phyloP scores from a whole-genome alignment of 2,888 invertebrate species.

The Gortyna flavago region DNA sequence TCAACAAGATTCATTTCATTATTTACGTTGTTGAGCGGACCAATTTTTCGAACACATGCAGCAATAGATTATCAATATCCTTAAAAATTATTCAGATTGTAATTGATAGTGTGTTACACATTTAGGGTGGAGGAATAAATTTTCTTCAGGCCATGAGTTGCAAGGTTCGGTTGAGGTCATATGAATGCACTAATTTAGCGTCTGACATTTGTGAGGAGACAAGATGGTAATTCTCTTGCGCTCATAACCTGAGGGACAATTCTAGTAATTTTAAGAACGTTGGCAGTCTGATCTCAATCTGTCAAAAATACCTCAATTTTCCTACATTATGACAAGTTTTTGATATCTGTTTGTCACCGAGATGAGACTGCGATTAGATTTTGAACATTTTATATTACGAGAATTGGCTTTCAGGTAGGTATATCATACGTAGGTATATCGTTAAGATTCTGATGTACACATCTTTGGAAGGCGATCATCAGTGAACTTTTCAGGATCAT shows the following conservation, averaged over 20 bases:
- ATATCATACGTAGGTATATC: not conserved
- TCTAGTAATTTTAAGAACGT: no score
- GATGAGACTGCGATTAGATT: no score
- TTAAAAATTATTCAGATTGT: not conserved
- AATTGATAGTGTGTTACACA: not conserved
- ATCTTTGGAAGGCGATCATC: not conserved
- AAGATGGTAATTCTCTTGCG: not conserved
- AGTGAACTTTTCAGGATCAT: not conserved
- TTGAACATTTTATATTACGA: no score
- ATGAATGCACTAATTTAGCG: not conserved
- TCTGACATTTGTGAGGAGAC: not conserved
- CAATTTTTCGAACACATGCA: not conserved
- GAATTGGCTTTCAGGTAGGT: no score
- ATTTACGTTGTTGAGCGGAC: not conserved
- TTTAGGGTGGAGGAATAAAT: not conserved
- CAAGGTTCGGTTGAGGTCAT: not conserved
- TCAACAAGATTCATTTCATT: not conserved
- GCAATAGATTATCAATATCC: not conserved
- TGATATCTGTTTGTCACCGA: no score
- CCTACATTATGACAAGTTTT: no score
- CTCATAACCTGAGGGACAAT: no score
- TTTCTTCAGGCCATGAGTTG: not conserved
- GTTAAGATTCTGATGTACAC: not conserved
- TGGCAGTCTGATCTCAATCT: no score
- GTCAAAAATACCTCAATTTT: no score